These are phyloP conservation scores for Heliconius eleuchia DNA, from an alignment of 1,140 invertebrate species.

Conservation along the genomic window DNA sequence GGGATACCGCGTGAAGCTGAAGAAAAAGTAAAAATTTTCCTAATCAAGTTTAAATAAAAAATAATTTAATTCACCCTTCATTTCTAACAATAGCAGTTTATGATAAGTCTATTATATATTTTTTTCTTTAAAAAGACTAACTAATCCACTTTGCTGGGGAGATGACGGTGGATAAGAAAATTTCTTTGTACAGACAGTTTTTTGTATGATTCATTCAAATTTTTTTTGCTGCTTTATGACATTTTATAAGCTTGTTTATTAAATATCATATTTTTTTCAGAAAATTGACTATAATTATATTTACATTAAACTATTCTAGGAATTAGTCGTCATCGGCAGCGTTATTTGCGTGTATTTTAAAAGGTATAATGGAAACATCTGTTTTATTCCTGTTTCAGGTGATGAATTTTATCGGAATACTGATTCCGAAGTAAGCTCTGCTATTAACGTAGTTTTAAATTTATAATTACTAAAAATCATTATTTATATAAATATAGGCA, in stretches of 20 bases:
- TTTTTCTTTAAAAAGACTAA: conserved; percentile 1
- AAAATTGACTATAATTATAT: background rate
- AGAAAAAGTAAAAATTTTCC: background rate
- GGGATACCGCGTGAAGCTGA: background rate
- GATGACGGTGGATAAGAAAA: conserved; percentile 1
- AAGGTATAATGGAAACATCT: no score
- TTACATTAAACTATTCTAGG: no score
- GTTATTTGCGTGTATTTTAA: no score
- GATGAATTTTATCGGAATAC: no score
- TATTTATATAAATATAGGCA: no score
- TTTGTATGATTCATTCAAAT: background rate
- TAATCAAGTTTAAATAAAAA: background rate
- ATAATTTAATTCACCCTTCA: conserved; percentile 9
- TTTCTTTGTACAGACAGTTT: conserved; percentile 1
- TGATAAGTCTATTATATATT: background rate
- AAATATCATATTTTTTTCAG: background rate
- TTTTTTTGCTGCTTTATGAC: background rate
- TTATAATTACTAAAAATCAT: no score
- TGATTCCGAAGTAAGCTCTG: no score
- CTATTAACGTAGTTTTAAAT: no score
- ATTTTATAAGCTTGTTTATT: background rate
- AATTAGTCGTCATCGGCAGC: no score
- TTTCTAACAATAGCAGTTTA: background rate
- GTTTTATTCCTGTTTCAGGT: no score
- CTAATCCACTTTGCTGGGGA: conserved; percentile 3